These are phyloP conservation scores for Heterohyrax brucei DNA, from an alignment of 2,797 vertebrate genomes.

Conservation along the genomic window DNA sequence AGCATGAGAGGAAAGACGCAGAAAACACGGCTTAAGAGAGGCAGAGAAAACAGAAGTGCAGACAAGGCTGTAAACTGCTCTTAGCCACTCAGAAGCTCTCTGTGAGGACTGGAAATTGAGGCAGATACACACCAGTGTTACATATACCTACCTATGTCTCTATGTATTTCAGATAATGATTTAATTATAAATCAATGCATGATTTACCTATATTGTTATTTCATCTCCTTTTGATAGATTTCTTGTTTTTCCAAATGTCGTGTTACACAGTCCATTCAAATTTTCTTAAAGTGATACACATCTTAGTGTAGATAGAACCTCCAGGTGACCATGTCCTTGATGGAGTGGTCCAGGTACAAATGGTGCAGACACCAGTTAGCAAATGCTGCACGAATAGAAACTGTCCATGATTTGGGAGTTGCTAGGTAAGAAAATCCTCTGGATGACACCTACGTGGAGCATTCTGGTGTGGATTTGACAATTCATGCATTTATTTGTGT, in stretches of 20 bases:
- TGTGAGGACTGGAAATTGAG: background rate
- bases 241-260: conserved; percentile 62
- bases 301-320: background rate
- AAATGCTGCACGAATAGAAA: conserved; percentile 26
- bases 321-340: background rate
- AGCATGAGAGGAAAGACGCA: background rate
- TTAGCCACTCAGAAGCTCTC: background rate
- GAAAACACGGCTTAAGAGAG: background rate
- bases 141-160: background rate
- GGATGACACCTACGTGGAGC: background rate
- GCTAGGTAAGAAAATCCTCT: conserved; percentile 67
- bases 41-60: background rate
- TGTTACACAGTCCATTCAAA: conserved; percentile 45
- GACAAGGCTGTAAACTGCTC: background rate
- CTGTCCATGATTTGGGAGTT: conserved; percentile 44
- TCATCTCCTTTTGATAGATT: conserved; percentile 34
- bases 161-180: background rate
- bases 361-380: conserved; percentile 12
- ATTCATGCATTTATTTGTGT: conserved; percentile 42
- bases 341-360: conserved; percentile 41
- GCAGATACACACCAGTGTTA: background rate
- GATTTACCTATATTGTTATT: background rate
- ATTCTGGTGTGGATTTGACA: background rate
- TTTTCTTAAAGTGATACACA: background rate
- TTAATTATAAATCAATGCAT: conserved; percentile 7